Base-by-base conservation (phyloP, 2,888 invertebrate genomes). In the Dendrolimus pini region DNA sequence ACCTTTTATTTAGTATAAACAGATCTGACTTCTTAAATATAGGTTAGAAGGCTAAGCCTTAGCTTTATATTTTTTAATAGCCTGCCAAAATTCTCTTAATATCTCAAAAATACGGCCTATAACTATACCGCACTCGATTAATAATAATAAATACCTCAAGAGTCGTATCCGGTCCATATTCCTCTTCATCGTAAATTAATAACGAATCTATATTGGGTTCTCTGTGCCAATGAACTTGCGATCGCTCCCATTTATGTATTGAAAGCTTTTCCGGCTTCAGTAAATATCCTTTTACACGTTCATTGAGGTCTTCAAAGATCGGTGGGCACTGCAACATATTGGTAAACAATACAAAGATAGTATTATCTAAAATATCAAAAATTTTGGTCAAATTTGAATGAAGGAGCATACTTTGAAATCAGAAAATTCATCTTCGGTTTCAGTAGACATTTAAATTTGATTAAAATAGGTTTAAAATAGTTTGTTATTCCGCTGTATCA, bases 191-290 rank as follows among this genome's bases (percentile, higher is more conserved):
- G 54, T 76, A 92, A 89, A 74, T 81, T 83, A 75, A 92, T 69
- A 71, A 92, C 72, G 92, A 89, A 57, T 89, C 75, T 18, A 93
- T 76, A 70, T 94, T 82, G 0, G 91, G 82, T 62, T 91, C 77
- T 60, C 94, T 80, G 18, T 92, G 88, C 93, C 93, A 95, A 71
- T 93, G 94, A 72, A 92, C 92, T 70, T 96, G 95, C 18, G 93
- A 93, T 67, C 91, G 91, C 72, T 94, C 93, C 81, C 94, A 92
- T 67, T 93, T 91, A 79, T 96, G 95, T 64, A 96, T 95, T 0
- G 95, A 93, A 54, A 96, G 83, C 61, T 92, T 91, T 69, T 96
- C 95, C 1, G 94, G 93, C 68, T 93, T 92, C 58, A 93, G 82
- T 52, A 96, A 83, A 67, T 94, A 95, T 56, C 93, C 92, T 71